phyloP scores from a whole-genome alignment of 2,113 vertebrate genomes.

The Halcyon malimbica region DNA sequence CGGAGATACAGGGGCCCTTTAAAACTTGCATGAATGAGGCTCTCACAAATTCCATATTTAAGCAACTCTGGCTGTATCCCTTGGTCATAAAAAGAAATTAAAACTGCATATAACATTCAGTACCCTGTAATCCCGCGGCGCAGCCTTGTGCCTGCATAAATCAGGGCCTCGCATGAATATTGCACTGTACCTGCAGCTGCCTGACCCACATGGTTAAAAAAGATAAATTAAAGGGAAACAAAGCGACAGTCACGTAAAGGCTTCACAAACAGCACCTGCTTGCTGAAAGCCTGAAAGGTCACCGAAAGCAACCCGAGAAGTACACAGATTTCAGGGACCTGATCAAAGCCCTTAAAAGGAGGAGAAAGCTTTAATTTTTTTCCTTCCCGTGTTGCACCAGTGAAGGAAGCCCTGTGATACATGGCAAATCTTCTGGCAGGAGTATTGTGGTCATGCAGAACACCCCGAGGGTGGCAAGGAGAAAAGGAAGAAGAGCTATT shows the following conservation, averaged over 20 bases:
- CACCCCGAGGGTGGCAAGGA: background rate
- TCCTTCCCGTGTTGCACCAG: background rate
- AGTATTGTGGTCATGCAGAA: background rate
- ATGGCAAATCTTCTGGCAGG: background rate
- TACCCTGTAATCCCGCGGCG: background rate
- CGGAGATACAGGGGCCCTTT: background rate
- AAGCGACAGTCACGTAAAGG: background rate
- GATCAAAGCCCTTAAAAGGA: background rate
- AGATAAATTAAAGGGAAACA: constrained; percentile 24
- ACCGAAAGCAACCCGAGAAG: constrained; percentile 1
- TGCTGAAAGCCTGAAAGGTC: constrained; percentile 11
- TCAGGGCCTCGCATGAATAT: constrained; percentile 52
- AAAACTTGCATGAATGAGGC: constrained; percentile 34
- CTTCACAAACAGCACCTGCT: constrained; percentile 39
- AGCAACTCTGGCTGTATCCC: constrained; percentile 12
- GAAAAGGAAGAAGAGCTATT: background rate
- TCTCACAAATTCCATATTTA: constrained; percentile 34
- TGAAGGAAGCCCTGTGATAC: background rate
- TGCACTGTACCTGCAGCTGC: constrained; percentile 32
- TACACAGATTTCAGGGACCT: background rate
- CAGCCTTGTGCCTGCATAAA: constrained; percentile 44
- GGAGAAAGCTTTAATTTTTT: background rate
- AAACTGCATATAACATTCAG: constrained; percentile 43
- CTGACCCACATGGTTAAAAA: background rate
- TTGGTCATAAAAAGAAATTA: constrained; percentile 53